A percentile compares a stretch with the other conserved stretches of the same genome.
These are phyloP conservation scores for Drosophila virilis DNA, from an alignment of 1,140 invertebrate genomes.

Conservation along the genomic window DNA sequence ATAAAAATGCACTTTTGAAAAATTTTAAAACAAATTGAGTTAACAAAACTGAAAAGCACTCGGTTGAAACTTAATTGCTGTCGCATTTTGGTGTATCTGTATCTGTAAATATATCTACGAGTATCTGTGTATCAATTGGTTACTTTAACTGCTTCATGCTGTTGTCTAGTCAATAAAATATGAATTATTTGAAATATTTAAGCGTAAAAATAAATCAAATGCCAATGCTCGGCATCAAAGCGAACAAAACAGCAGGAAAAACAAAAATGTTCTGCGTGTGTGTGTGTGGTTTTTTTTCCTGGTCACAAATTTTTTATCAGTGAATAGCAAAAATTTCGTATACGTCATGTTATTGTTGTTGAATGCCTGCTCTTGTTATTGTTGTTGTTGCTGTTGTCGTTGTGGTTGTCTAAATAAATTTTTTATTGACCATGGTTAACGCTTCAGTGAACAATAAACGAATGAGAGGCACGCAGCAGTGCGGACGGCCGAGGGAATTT, in stretches of 20 bases:
- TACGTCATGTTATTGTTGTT: slow-evolving; percentile 45
- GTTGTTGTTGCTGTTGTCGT: slow-evolving; percentile 43
- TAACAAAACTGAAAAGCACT: slow-evolving; percentile 43
- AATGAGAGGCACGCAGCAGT: slow-evolving; percentile 35
- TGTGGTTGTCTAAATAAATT: slow-evolving; percentile 80
- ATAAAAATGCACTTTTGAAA: slow-evolving; percentile 47
- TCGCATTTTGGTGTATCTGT: slow-evolving; percentile 3
- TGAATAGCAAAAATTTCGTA: slow-evolving; percentile 60
- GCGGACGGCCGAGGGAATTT: slow-evolving; percentile 5
- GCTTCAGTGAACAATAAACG: slow-evolving; percentile 74
- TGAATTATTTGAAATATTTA: slow-evolving; percentile 77
- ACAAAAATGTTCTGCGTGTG: slow-evolving; percentile 11
- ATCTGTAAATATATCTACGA: background rate
- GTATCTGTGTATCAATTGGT: slow-evolving; percentile 13
- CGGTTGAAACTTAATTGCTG: slow-evolving; percentile 59
- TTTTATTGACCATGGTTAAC: slow-evolving; percentile 82
- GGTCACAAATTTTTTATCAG: slow-evolving; percentile 56
- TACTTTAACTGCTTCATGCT: slow-evolving; percentile 12
- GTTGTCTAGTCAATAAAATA: slow-evolving; percentile 73
- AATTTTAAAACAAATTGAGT: slow-evolving; percentile 62
- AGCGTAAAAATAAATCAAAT: slow-evolving; percentile 72
- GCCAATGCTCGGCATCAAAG: slow-evolving; percentile 66
- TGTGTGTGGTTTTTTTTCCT: slow-evolving; percentile 19
- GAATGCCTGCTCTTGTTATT: slow-evolving; percentile 23
- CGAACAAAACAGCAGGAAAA: slow-evolving; percentile 22